Conservation (phyloP, 2,797 vertebrate species). For the Labroides dimidiatus region DNA sequence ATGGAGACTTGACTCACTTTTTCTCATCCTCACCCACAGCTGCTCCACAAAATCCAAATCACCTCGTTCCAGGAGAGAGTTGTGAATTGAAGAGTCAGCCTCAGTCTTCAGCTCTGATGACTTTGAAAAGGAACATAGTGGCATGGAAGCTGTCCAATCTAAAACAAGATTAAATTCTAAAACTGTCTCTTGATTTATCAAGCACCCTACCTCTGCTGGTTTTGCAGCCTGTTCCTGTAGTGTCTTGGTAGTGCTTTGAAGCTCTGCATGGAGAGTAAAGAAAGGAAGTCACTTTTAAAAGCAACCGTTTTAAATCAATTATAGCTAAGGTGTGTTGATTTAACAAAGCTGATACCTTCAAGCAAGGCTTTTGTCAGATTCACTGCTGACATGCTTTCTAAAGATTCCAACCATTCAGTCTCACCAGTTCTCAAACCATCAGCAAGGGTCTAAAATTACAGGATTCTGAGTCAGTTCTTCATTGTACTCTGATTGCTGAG, state of each 20-base stretch:
- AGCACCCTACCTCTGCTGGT: constrained; percentile 80
- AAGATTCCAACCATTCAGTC: constrained; percentile 91
- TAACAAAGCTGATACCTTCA: constrained; percentile 81
- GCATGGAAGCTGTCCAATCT: neutral
- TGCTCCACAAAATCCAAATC: constrained; percentile 96
- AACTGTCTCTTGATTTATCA: neutral
- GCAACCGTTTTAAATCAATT: neutral
- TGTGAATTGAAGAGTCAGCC: constrained; percentile 83
- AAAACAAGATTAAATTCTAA: too few relatives aligned
- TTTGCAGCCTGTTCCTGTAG: constrained; percentile 73
- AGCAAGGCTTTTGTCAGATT: constrained; percentile 88
- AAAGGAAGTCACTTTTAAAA: neutral
- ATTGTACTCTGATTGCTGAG: neutral
- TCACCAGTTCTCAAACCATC: constrained; percentile 89
- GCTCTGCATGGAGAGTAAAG: constrained; percentile 80
- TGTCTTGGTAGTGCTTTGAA: constrained; percentile 85
- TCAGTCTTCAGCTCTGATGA: constrained; percentile 80
- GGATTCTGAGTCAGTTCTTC: neutral
- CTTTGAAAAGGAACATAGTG: constrained; percentile 34
- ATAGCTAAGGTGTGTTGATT: neutral
- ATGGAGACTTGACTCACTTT: constrained; percentile 81
- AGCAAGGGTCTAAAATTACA: constrained; percentile 86
- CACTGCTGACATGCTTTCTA: constrained; percentile 85
- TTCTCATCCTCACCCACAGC: constrained; percentile 93
- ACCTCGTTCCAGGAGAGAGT: constrained; percentile 85